Evolutionary conservation across 2,797 vertebrate genomes (phyloP), one percentile per base, ranked within the genome.

Genomic region (Calcarius lapponicus): DNA sequence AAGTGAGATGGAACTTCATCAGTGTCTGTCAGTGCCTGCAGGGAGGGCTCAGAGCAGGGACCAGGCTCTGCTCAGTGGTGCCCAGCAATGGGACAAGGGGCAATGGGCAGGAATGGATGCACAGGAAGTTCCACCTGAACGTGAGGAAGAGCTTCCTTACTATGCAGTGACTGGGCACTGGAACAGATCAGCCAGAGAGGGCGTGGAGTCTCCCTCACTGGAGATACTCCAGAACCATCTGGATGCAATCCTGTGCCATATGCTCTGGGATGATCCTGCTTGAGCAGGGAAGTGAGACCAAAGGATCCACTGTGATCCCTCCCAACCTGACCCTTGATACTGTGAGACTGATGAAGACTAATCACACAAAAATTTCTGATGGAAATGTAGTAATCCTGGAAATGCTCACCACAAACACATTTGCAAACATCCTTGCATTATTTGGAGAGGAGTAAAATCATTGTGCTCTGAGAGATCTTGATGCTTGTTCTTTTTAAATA

Each of bases 31-130:
- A 60, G 29, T 47, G 25, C 3, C 53, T 60, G 24, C 40, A 81
- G 54, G 8, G 54, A 80, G 25, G 53, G 18, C 1, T 60, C 34
- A 67, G 47, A 66, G 21, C 4, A 54, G 1, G 15, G 47, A 40
- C 21, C 69, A 80, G 8, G 61, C 47, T 40, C n/a, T 53, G 47
- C 70, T 74, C 10, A 0, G 47, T 18, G 25, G 4, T 34, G 31
- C 25, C 24, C 54, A 67, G 47, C 25, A 66, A 31, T 11, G 3
- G n/a, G 11, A 66, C 38, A 34, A 21, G 32, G 1, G 2, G 3
- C 10, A 6, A 14, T 0, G 3, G n/a, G 9, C 5, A 53, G 7
- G 0, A 47, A 47, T 0, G 0, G 47, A 13, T 29, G 20, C 13
- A 3, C 22, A 20, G 36, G 21, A 29, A 14, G 5, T 38, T 17